Evolutionary conservation across 2,888 invertebrate species (phyloP), one percentile per base, ranked within the genome.

Genomic region (Quadriops clusia): DNA sequence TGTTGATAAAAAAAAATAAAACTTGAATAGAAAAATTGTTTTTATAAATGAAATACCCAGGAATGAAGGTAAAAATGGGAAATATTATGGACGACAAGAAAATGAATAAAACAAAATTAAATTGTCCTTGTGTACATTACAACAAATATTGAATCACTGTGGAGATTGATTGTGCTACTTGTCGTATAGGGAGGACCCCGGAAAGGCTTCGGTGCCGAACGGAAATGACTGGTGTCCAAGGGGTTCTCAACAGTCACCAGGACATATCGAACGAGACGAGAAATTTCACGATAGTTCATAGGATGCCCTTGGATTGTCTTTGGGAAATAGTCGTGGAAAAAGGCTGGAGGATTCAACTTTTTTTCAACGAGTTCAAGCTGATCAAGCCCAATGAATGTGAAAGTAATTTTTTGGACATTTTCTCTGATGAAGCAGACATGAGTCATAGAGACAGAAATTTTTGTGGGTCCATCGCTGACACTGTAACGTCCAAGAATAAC

Each of bases 401-500:
- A 29, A 68, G 67, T 34, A 84, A 84, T 61, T 82, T 77, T 53
- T 67, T 84, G 40, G 77, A 82, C 53, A 68, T 84, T 37, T 82
- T 81, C 55, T 68, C 67, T 4, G 69, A 72, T 37, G 60, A 64
- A 37, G 75, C 76, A 11, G 74, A 77, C 45, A 64, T 77, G 47
- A 65, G 69, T 27, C 63, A 67, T 31, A 60, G 70, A 53, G 63
- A 58, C 32, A 76, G 72, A 42, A 75, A 76, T 55, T 89, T 84
- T 59, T 90, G 90, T 52, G 87, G 89, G 1, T 85, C 86, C 4
- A 78, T 86, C 13, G 84, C 87, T 1, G 87, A 89, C 44, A 64
- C 78, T 2, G 73, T 85, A 9, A 64, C 67, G 16, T 77, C 83
- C 2, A 64, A 64, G 4, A 67, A 71, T 3, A 79, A 81, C 53